These are phyloP conservation scores for Cnemophilus loriae DNA, from an alignment of 2,113 vertebrate genomes.

Conservation along the genomic window DNA sequence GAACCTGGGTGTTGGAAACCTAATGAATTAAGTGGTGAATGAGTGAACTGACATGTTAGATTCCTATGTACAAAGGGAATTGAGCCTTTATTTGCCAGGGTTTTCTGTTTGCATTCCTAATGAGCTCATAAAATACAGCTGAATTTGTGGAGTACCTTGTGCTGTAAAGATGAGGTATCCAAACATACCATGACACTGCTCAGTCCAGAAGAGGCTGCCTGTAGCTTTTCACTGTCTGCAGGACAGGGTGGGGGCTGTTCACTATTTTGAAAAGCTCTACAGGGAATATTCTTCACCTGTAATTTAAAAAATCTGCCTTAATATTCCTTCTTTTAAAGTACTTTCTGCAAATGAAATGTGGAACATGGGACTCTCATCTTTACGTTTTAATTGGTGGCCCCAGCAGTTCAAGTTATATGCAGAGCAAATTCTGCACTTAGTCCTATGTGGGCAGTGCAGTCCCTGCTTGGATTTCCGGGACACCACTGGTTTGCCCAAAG, in stretches of 20 bases:
- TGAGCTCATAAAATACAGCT: background rate
- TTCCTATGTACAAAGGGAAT: background rate
- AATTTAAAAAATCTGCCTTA: background rate
- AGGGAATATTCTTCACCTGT: background rate
- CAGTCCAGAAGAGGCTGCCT: background rate
- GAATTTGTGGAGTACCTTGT: background rate
- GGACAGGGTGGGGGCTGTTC: background rate
- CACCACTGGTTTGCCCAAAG: background rate
- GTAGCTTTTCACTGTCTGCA: background rate
- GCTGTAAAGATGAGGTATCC: background rate
- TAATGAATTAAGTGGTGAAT: background rate
- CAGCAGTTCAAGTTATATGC: background rate
- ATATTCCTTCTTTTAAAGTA: background rate
- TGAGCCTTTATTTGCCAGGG: background rate
- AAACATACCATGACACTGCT: background rate
- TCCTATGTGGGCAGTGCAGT: background rate
- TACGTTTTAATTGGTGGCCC: background rate
- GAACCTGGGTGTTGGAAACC: background rate
- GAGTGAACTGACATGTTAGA: background rate
- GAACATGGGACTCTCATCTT: background rate
- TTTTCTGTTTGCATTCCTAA: background rate
- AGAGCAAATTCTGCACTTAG: background rate
- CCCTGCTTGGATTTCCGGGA: background rate
- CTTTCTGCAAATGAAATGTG: background rate
- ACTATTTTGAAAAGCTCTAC: background rate